Evolutionary conservation across 2,888 invertebrate genomes (phyloP).

Genomic region (Helicoverpa assulta): DNA sequence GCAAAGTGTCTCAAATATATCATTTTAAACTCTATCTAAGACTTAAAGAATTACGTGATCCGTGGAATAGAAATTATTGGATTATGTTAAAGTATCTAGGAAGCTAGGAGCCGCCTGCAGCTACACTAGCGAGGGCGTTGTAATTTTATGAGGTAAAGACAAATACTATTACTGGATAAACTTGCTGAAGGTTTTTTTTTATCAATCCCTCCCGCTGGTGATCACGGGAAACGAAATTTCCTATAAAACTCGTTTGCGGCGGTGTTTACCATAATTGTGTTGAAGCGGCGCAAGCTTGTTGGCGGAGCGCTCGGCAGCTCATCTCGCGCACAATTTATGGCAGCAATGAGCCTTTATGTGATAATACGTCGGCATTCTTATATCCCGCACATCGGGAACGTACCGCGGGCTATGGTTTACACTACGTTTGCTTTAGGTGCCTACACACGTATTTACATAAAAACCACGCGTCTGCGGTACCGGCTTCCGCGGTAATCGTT

Average conservation of each 20-base stretch:
- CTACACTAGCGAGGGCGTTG: too few relatives aligned
- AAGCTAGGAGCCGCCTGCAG: too few relatives aligned
- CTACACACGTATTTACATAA: slow-evolving; percentile 7
- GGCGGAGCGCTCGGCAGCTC: slow-evolving; percentile 43
- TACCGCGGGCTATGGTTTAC: slow-evolving; percentile 5
- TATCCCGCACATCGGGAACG: slow-evolving; percentile 23
- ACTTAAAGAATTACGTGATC: too few relatives aligned
- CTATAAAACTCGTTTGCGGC: slow-evolving; percentile 9
- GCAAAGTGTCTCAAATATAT: background rate
- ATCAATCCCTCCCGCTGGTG: background rate
- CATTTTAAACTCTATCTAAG: too few relatives aligned
- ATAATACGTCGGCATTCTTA: slow-evolving; percentile 40
- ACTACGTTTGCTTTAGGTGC: slow-evolving; percentile 27
- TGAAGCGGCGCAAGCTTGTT: slow-evolving; percentile 33
- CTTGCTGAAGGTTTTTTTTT: background rate
- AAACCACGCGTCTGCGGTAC: too few relatives aligned
- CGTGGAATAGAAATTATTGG: too few relatives aligned
- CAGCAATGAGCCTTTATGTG: slow-evolving; percentile 51
- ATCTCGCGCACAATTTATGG: slow-evolving; percentile 41
- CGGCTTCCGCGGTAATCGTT: too few relatives aligned
- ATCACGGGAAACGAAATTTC: slow-evolving; percentile 21
- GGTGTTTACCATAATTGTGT: slow-evolving; percentile 6
- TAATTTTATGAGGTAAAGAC: background rate
- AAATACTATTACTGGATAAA: background rate
- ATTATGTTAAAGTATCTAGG: too few relatives aligned